A percentile compares a stretch with the other conserved stretches of the same genome.
phyloP scores from a whole-genome alignment of 2,797 vertebrate genomes.

The Cynodonichthys magdalenae region DNA sequence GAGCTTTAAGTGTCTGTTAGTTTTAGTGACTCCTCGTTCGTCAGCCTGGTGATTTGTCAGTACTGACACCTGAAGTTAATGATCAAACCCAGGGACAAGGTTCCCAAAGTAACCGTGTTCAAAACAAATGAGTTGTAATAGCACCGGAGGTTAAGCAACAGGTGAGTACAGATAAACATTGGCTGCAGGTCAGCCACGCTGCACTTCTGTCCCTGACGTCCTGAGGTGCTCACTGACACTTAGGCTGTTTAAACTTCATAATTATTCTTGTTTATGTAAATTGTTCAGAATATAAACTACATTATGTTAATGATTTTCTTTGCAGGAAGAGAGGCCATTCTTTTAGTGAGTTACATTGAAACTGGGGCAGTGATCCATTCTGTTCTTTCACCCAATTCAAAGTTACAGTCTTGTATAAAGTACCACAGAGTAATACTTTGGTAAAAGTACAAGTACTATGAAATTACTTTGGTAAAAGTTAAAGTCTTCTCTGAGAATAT shows the following conservation, averaged over 20 bases:
- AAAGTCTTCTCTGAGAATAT: too few relatives aligned
- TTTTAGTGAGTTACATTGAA: slow-evolving; percentile 56
- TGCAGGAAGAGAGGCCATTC: slow-evolving; percentile 47
- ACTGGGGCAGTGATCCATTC: slow-evolving; percentile 64
- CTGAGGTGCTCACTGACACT: not conserved
- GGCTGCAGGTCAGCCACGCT: slow-evolving; percentile 16
- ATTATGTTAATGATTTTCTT: slow-evolving; percentile 18
- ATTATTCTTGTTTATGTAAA: not conserved
- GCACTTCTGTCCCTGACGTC: not conserved
- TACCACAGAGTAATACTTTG: too few relatives aligned
- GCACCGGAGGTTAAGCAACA: slow-evolving; percentile 41
- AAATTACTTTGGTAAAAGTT: too few relatives aligned
- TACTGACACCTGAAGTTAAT: slow-evolving; percentile 71
- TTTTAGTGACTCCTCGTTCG: slow-evolving; percentile 19
- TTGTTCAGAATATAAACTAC: not conserved
- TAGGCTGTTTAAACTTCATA: not conserved
- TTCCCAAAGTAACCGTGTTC: slow-evolving; percentile 63
- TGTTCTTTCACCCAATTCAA: slow-evolving; percentile 56
- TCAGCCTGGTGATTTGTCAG: slow-evolving; percentile 46
- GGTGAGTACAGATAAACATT: slow-evolving; percentile 17
- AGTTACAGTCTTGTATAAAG: too few relatives aligned
- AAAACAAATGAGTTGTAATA: slow-evolving; percentile 58
- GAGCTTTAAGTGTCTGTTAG: slow-evolving; percentile 4
- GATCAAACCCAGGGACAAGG: slow-evolving; percentile 67
- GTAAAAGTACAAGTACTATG: too few relatives aligned